A percentile compares a stretch with the other conserved stretches of the same genome.
phyloP scores from a whole-genome alignment of 2,113 vertebrate genomes.

The Bubo scandiacus region DNA sequence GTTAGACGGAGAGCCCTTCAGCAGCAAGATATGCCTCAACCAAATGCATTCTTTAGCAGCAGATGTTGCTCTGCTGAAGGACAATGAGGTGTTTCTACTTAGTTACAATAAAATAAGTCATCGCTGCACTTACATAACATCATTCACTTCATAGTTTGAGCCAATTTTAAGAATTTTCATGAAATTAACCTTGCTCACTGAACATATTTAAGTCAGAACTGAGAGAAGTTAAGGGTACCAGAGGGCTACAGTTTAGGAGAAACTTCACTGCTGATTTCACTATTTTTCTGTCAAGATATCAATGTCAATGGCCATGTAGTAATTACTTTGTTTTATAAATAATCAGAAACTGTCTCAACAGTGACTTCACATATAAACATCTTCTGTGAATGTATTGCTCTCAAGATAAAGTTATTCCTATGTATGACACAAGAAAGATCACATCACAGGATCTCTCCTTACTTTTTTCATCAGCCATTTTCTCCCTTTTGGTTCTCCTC shows the following conservation, averaged over 20 bases:
- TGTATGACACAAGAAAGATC: neutral
- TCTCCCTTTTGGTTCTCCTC: neutral
- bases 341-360: neutral
- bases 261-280: neutral
- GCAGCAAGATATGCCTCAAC: neutral
- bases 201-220: neutral
- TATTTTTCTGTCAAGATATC: neutral
- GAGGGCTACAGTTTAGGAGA: neutral
- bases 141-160: fast-evolving
- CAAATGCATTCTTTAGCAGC: neutral
- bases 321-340: neutral
- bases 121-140: neutral
- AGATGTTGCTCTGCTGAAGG: neutral
- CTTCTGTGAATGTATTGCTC: neutral
- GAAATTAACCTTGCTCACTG: neutral
- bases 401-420: neutral
- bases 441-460: neutral
- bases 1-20: neutral
- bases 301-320: neutral
- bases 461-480: neutral
- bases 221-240: neutral
- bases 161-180: neutral
- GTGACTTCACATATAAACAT: neutral
- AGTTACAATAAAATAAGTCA: neutral
- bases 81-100: neutral